Evolutionary conservation across 2,888 invertebrate genomes (phyloP), one percentile per base, ranked within the genome.

Genomic region (Brenthis hecate): DNA sequence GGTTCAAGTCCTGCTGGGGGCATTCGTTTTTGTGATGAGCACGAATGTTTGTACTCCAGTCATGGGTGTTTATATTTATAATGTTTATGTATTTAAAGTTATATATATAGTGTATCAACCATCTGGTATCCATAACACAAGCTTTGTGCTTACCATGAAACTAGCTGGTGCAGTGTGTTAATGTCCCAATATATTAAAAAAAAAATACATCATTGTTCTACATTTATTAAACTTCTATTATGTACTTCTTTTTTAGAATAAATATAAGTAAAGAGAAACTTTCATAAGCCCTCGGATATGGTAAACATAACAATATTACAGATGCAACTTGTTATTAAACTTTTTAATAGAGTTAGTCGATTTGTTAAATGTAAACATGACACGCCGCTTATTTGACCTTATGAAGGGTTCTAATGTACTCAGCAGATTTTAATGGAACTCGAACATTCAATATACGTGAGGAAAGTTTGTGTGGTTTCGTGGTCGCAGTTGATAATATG

Each of bases 341-440:
- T 66, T 66, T 48, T 54, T 58, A 66, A 66, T 32, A 28, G n/a
- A 66, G 43, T 66, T 58, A 47, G 16, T 58, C 23, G 14, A 66
- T 43, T 47, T 65, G 53, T 58, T 66, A n/a, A 47, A 53, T 28
- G 65, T 53, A 66, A 66, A 58, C 54, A 48, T 47, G 65, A 58
- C 53, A 47, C 3, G 47, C 28, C 28, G 47, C 43, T 54, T 14
- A 16, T 19, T 13, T 54, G 58, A 66, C 53, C 53, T 54, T 56
- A 64, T 56, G 50, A 43, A 53, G 68, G 68, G 66, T 48, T 56
- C 55, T 58, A 47, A 69, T 51, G 61, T 66, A 28, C 66, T 71
- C 64, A 69, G 69, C 71, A 54, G 56, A 53, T 71, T 66, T 69
- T 63, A 69, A 66, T 66, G 56, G 64, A 47, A 66, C 32, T 47